Base-by-base conservation (phyloP, 2,113 vertebrate species). In the Sorex araneus region DNA sequence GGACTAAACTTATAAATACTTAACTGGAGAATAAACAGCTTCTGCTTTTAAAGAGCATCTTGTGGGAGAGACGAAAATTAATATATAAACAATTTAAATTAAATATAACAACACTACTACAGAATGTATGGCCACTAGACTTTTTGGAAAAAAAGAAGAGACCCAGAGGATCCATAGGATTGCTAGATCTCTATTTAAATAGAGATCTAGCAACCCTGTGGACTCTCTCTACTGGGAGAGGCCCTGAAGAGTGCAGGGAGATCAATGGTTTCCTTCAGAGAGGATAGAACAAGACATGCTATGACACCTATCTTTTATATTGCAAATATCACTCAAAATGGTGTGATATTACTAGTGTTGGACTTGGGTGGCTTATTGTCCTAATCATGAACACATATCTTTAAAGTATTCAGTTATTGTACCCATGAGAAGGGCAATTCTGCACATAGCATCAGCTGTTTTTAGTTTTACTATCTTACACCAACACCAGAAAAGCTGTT, bases 101-200 rank as follows among this genome's bases (percentile, higher is more conserved):
- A 60, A 77, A 77, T 60, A 54, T 16, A 63, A 7, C 16, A 50
- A 34, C 0, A 13, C 8, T 7, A 16, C 1, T 6, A 8, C 50
- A 79, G 75, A 91, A 13, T 0, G 0, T 80, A 73, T 0, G 1
- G 77, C 3, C 0, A 0, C n/a, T 23, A 15, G 21, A 28, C n/a
- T 57, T 25, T 23, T 34, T 75, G 40, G 50, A 50, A 87, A 66
- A 43, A 36, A 92, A 34, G 34, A 50, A 27, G 30, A 5, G 16
- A 28, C 25, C 21, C 28, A 13, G 8, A 89, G 40, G 12, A 66
- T 8, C 12, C n/a, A n/a, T n/a, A n/a, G n/a, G n/a, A n/a, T n/a
- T n/a, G n/a, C n/a, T n/a, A n/a, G n/a, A n/a, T n/a, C n/a, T n/a
- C 12, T 25, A 6, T 34, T n/a, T 84, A 30, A 23, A 28, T 45